phyloP scores from a whole-genome alignment of 2,113 vertebrate species.

The Phylloscopus whistleri region DNA sequence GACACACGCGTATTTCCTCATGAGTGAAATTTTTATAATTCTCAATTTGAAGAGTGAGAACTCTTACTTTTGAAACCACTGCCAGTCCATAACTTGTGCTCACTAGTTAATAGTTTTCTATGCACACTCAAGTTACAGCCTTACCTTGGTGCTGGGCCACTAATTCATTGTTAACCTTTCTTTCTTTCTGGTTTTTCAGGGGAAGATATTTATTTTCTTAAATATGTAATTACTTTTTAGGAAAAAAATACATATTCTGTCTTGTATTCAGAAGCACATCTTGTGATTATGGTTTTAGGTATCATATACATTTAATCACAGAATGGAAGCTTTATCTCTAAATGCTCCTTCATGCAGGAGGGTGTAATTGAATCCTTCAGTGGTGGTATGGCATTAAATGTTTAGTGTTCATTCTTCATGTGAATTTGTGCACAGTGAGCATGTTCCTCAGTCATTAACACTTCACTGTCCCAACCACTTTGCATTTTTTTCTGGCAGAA shows the following conservation, averaged over 20 bases:
- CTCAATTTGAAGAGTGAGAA: background rate
- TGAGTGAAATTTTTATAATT: background rate
- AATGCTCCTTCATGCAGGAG: background rate
- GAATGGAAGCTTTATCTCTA: conserved; percentile 15
- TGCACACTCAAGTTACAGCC: background rate
- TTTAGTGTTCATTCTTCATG: background rate
- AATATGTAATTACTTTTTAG: background rate
- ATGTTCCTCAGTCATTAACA: background rate
- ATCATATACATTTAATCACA: conserved; percentile 3
- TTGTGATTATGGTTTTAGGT: conserved; percentile 13
- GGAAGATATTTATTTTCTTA: conserved; percentile 20
- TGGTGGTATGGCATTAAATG: background rate
- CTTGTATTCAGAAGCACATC: background rate
- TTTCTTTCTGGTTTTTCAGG: conserved; percentile 27
- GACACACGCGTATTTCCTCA: background rate
- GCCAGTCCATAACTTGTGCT: background rate
- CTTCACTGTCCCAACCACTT: background rate
- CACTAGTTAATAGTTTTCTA: background rate
- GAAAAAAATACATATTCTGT: conserved; percentile 10
- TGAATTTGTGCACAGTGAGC: conserved; percentile 6
- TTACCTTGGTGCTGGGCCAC: background rate
- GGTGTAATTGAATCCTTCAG: conserved; percentile 2
- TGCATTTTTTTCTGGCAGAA: background rate
- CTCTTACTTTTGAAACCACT: background rate
- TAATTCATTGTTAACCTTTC: background rate